Evolutionary conservation across 1,140 invertebrate genomes (phyloP).

Genomic region (Ceratina japonica): DNA sequence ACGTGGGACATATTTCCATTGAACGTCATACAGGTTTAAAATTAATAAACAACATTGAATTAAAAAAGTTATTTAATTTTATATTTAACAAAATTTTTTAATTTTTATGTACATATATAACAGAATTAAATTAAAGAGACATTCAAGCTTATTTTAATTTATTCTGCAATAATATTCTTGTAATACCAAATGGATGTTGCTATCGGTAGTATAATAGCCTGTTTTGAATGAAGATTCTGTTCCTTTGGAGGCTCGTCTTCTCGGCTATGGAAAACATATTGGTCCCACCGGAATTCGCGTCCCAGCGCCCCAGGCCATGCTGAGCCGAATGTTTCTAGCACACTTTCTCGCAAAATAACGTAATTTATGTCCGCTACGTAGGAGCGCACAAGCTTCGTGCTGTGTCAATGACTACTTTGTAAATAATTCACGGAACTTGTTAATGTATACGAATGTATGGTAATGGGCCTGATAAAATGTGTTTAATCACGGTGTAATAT

Average conservation of each 20-base stretch:
- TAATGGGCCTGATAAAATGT: background rate
- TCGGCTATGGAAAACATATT: slow-evolving; percentile 44
- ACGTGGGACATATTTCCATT: too few relatives aligned
- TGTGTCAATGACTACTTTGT: slow-evolving; percentile 12
- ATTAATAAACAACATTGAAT: too few relatives aligned
- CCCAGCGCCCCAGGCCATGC: too few relatives aligned
- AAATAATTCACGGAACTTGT: slow-evolving; percentile 17
- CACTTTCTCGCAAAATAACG: background rate
- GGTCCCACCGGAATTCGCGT: slow-evolving; percentile 19
- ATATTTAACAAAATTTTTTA: too few relatives aligned
- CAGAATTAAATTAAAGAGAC: too few relatives aligned
- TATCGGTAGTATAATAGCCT: too few relatives aligned
- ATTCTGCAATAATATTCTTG: too few relatives aligned
- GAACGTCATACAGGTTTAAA: too few relatives aligned
- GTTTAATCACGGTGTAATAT: background rate
- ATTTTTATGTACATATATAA: too few relatives aligned
- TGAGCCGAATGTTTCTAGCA: background rate
- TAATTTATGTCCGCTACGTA: background rate
- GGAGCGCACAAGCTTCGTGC: background rate
- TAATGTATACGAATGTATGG: slow-evolving; percentile 11
- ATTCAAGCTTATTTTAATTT: too few relatives aligned
- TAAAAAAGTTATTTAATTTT: too few relatives aligned
- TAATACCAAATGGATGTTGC: too few relatives aligned
- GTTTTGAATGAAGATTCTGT: background rate
- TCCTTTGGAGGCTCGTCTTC: slow-evolving; percentile 43